Conservation (phyloP, 2,888 invertebrate species). For the Drosophila pseudotalamancana region DNA sequence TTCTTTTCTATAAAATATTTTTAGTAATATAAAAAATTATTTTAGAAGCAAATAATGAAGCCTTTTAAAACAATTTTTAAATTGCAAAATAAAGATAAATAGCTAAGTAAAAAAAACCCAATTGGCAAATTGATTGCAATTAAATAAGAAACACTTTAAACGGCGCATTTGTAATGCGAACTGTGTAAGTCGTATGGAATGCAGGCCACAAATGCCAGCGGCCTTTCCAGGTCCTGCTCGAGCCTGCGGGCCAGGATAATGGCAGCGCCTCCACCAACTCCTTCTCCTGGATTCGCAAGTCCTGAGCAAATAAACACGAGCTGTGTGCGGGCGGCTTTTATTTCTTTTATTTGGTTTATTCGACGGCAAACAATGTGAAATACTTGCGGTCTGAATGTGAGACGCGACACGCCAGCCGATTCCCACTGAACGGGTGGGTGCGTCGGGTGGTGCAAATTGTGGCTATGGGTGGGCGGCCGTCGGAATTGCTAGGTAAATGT, state of each 20-base stretch:
- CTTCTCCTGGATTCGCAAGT: no score
- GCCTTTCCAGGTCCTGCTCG: constrained; percentile 5
- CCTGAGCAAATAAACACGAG: constrained; percentile 38
- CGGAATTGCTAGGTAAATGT: constrained; percentile 58
- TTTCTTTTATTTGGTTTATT: constrained; percentile 58
- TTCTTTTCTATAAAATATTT: no score
- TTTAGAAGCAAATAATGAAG: no score
- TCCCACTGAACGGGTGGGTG: neutral
- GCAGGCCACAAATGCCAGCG: constrained; percentile 20
- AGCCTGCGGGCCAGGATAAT: constrained; percentile 31
- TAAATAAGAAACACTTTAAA: constrained; percentile 6
- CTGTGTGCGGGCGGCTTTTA: constrained; percentile 16
- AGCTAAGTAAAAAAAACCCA: neutral
- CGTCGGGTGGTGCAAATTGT: neutral
- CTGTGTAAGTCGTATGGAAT: constrained; percentile 25
- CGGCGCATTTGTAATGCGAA: constrained; percentile 12
- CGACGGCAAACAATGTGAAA: constrained; percentile 70
- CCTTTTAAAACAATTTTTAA: neutral
- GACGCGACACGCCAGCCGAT: constrained; percentile 37
- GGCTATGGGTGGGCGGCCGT: neutral
- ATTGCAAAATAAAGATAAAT: neutral
- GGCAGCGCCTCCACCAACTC: constrained; percentile 21
- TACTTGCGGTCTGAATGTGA: constrained; percentile 62
- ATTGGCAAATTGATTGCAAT: neutral
- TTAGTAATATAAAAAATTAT: no score